phyloP scores from a whole-genome alignment of 2,113 vertebrate species.

The Pelmatolapia mariae region DNA sequence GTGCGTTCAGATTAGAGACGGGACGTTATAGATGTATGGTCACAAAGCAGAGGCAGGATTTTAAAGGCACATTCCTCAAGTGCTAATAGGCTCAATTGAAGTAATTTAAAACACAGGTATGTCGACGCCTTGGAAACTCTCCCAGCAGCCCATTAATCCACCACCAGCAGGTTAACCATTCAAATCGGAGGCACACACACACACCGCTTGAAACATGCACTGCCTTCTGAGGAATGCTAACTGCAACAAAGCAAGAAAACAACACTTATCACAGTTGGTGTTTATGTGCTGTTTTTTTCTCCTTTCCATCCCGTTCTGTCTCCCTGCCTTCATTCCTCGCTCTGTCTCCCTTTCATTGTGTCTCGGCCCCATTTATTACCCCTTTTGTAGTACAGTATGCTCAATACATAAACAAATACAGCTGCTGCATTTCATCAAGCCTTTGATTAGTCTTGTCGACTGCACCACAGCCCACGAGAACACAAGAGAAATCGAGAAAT shows the following conservation, averaged over 20 bases:
- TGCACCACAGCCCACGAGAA: conserved; percentile 12
- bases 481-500: conserved; percentile 4
- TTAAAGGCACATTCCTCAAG: conserved; percentile 31
- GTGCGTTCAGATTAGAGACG: not conserved
- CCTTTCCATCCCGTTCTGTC: not conserved
- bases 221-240: not conserved
- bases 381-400: conserved; percentile 29
- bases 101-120: conserved; percentile 45
- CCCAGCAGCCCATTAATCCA: conserved; percentile 8
- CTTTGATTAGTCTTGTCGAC: conserved; percentile 39
- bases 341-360: conserved; percentile 22
- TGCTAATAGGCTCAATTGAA: conserved; percentile 3
- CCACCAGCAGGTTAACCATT: conserved; percentile 18
- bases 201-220: not conserved
- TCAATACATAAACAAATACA: conserved; percentile 58
- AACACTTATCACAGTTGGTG: conserved; percentile 27
- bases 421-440: conserved; percentile 44
- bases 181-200: not conserved
- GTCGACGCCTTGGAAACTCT: conserved; percentile 8
- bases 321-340: not conserved
- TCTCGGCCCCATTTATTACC: conserved; percentile 30
- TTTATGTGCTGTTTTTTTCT: not conserved
- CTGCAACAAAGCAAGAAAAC: conserved; percentile 16
- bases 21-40: not conserved
- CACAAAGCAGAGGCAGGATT: not conserved